phyloP scores from a whole-genome alignment of 2,888 invertebrate species.

The Caenorhabditis sp. region DNA sequence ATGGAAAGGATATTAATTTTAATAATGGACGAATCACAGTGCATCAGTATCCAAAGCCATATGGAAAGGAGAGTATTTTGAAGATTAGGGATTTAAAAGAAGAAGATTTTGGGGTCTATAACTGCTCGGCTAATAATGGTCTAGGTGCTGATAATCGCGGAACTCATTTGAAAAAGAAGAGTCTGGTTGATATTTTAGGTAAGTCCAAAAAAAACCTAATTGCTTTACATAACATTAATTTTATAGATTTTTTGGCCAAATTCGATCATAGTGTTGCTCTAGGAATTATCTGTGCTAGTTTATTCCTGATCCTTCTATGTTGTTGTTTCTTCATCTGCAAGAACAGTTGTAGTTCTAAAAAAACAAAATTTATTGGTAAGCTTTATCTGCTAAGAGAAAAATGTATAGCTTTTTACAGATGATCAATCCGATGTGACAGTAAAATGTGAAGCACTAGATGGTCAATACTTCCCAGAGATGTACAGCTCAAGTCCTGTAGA shows the following conservation, averaged over 20 bases:
- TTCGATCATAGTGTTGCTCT: slow-evolving; percentile 34
- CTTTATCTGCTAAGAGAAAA: background rate
- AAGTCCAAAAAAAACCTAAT: background rate
- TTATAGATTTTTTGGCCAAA: slow-evolving; percentile 32
- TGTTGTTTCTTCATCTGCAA: slow-evolving; percentile 43
- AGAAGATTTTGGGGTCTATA: slow-evolving; percentile 68
- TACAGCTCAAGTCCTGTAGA: slow-evolving; percentile 59
- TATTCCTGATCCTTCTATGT: slow-evolving; percentile 35
- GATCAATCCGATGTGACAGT: slow-evolving; percentile 68
- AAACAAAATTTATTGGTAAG: slow-evolving; percentile 50
- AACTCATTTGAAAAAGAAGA: slow-evolving; percentile 36
- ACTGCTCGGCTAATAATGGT: slow-evolving; percentile 69
- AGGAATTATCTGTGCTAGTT: slow-evolving; percentile 32
- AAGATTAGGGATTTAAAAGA: slow-evolving; percentile 58
- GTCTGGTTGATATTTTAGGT: slow-evolving; percentile 47
- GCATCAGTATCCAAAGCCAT: slow-evolving; percentile 57
- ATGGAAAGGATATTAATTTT: slow-evolving; percentile 58
- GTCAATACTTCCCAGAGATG: slow-evolving; percentile 66
- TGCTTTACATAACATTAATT: background rate
- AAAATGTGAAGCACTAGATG: slow-evolving; percentile 67
- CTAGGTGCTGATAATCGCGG: slow-evolving; percentile 52
- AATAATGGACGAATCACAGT: slow-evolving; percentile 56
- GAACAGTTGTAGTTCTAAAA: slow-evolving; percentile 33
- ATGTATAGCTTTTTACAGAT: slow-evolving; percentile 40
- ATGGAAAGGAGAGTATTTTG: slow-evolving; percentile 64